A percentile compares a stretch with the other conserved stretches of the same genome.
Conservation (phyloP, 2,888 invertebrate species). For the Nebria brevicollis region DNA sequence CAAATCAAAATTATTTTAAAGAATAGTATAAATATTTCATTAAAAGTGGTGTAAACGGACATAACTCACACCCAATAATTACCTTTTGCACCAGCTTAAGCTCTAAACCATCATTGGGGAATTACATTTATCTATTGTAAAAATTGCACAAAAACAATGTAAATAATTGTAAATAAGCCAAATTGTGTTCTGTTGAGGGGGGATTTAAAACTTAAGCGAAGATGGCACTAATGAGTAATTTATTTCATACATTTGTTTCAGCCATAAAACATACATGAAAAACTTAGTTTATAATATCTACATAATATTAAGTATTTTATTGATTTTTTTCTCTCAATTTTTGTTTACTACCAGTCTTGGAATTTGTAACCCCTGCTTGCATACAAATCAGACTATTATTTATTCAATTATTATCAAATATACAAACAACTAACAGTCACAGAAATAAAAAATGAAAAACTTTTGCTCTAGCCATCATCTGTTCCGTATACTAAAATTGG, state of each 20-base stretch:
- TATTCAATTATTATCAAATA: constrained; percentile 25
- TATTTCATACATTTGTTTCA: neutral
- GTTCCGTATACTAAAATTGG: constrained; percentile 51
- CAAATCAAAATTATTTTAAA: neutral
- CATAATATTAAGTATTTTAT: constrained; percentile 28
- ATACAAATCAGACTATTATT: constrained; percentile 39
- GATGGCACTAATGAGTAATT: neutral
- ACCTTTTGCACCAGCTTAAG: neutral
- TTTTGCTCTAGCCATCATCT: constrained; percentile 19
- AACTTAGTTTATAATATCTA: constrained; percentile 28
- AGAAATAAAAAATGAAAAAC: constrained; percentile 13
- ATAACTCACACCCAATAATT: neutral
- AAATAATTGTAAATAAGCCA: no score
- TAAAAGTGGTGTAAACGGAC: neutral
- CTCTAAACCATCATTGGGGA: neutral
- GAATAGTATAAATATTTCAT: neutral
- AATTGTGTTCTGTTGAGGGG: neutral
- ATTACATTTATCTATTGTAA: no score
- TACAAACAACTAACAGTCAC: constrained; percentile 33
- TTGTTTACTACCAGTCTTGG: constrained; percentile 43
- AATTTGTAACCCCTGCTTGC: constrained; percentile 38
- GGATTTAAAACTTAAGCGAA: neutral
- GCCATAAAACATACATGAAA: constrained; percentile 36
- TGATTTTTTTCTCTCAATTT: constrained; percentile 33
- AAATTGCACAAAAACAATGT: no score